Percentiles rank a stretch among this genome's conserved stretches.
phyloP scores from a whole-genome alignment of 2,113 vertebrate species.

The Prionailurus viverrinus region DNA sequence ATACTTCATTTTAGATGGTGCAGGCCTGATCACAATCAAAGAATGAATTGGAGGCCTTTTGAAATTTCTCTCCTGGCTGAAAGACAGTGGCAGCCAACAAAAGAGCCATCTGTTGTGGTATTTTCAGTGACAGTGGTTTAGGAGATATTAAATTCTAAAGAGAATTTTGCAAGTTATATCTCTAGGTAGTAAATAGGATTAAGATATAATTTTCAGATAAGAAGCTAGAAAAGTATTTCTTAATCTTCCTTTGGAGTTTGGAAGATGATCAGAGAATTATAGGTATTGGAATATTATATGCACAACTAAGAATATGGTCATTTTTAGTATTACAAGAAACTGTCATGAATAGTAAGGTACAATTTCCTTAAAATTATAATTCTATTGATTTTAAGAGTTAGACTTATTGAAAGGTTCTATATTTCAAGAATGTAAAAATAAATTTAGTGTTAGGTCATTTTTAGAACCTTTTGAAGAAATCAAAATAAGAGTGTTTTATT shows the following conservation, averaged over 20 bases:
- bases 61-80: background rate
- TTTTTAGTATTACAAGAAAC: background rate
- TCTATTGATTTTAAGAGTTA: background rate
- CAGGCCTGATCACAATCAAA: background rate
- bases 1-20: background rate
- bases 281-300: background rate
- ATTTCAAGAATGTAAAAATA: constrained; percentile 44
- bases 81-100: background rate
- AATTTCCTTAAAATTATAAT: background rate
- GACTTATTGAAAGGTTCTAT: background rate
- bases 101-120: background rate
- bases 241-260: background rate
- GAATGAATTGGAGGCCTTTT: background rate
- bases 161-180: background rate
- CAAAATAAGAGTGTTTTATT: background rate
- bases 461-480: background rate
- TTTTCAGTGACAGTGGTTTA: background rate
- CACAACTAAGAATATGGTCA: background rate
- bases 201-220: background rate
- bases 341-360: background rate
- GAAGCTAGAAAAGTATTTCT: background rate
- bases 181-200: background rate
- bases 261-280: background rate
- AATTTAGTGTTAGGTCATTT: background rate
- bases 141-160: background rate